Conservation (phyloP, 1,140 invertebrate species). For the Calliopsis andreniformis region DNA sequence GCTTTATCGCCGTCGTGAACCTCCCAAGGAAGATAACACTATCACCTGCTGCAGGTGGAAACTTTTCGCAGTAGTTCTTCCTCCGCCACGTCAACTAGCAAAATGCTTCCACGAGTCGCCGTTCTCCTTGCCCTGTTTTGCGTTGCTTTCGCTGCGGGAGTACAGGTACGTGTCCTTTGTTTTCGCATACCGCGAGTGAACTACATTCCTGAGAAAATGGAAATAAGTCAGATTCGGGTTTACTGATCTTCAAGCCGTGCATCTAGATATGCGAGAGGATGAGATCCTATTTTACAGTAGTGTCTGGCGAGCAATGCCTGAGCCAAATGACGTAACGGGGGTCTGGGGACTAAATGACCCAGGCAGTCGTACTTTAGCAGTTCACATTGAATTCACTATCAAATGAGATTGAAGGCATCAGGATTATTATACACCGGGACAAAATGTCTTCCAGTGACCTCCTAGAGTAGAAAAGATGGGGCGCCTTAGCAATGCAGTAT, state of each 20-base stretch:
- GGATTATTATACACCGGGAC: no score
- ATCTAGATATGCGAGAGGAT: no score
- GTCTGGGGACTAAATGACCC: slow-evolving; percentile 6
- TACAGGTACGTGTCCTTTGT: slow-evolving; percentile 40
- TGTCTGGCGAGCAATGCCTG: not conserved
- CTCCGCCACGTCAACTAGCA: slow-evolving; percentile 6
- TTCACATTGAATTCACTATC: not conserved
- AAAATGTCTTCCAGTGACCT: no score
- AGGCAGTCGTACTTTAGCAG: not conserved
- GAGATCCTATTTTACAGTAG: no score
- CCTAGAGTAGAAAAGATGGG: no score
- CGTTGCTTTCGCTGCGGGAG: not conserved
- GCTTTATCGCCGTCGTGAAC: slow-evolving; percentile 39
- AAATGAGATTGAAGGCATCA: no score
- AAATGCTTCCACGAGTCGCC: slow-evolving; percentile 44
- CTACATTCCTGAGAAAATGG: no score
- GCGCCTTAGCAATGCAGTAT: no score
- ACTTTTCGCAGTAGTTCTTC: slow-evolving; percentile 5
- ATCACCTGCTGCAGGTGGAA: slow-evolving; percentile 18
- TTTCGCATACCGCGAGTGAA: no score
- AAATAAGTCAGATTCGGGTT: no score
- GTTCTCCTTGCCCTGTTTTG: slow-evolving; percentile 15
- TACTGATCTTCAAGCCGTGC: no score
- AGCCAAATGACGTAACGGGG: not conserved
- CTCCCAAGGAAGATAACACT: slow-evolving; percentile 30